Percentiles rank a stretch among this genome's conserved stretches.
Evolutionary conservation across 2,797 vertebrate species (phyloP).

Genomic region (Dicrostonyx torquatus): DNA sequence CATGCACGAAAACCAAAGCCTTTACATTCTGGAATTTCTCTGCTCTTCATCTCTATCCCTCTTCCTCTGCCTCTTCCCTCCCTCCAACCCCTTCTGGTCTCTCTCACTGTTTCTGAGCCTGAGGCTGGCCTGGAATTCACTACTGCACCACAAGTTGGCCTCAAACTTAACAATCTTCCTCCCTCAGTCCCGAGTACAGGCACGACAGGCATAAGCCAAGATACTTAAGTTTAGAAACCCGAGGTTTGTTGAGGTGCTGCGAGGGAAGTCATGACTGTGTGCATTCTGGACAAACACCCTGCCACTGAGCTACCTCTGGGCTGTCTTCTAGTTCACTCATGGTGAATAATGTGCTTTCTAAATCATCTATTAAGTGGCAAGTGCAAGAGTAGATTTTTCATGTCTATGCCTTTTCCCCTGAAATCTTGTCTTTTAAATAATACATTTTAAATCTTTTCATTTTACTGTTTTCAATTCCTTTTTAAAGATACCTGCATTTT

Average conservation of each 20-base stretch:
- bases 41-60: not conserved
- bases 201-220: not conserved
- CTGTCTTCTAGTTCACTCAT: not conserved
- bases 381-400: not conserved
- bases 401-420: not conserved
- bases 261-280: not conserved
- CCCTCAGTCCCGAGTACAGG: not conserved
- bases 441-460: not conserved
- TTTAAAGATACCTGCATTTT: constrained; percentile 42
- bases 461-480: not conserved
- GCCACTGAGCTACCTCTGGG: not conserved
- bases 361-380: not conserved
- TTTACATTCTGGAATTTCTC: not conserved
- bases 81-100: no score
- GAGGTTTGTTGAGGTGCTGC: not conserved
- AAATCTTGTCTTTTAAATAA: constrained; percentile 30
- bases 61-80: not conserved
- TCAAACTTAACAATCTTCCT: not conserved
- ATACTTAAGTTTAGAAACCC: not conserved
- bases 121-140: not conserved
- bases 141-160: not conserved
- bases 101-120: not conserved
- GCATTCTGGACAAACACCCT: not conserved
- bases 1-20: not conserved
- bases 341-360: not conserved